Conservation (phyloP, 2,888 invertebrate species). For the Heterodera filipjevi region DNA sequence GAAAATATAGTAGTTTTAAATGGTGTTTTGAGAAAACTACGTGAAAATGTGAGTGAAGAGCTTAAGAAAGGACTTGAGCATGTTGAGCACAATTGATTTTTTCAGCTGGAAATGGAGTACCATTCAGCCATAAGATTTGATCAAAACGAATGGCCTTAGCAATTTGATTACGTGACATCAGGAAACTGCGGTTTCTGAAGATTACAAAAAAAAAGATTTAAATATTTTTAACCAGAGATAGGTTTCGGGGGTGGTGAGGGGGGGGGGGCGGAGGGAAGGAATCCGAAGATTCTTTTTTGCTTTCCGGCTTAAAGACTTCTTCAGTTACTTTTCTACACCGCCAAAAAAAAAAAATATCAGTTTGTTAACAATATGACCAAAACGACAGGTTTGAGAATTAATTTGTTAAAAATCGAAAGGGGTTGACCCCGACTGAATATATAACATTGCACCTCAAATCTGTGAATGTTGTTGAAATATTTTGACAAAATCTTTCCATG, state of each 20-base stretch:
- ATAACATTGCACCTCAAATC: constrained; percentile 13
- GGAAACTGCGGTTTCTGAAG: constrained; percentile 2
- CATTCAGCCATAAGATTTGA: constrained; percentile 17
- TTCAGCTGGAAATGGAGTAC: constrained; percentile 14
- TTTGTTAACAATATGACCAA: too few species aligned
- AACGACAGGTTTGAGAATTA: too few species aligned
- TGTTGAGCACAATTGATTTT: neutral
- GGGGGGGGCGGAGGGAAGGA: too few species aligned
- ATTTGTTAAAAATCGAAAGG: too few species aligned
- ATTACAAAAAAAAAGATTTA: too few species aligned
- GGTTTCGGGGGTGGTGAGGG: too few species aligned
- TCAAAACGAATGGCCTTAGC: neutral
- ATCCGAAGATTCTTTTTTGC: too few species aligned
- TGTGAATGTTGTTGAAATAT: neutral
- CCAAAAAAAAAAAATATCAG: too few species aligned
- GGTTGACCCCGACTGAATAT: too few species aligned
- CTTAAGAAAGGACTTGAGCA: constrained; percentile 20
- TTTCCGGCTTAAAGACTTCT: too few species aligned
- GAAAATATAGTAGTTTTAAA: neutral
- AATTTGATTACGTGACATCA: neutral
- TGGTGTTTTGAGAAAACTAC: neutral
- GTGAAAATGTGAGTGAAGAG: constrained; percentile 16
- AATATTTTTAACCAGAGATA: too few species aligned
- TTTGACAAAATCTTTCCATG: neutral
- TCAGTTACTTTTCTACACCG: too few species aligned